Base-by-base conservation (phyloP, 2,797 vertebrate species). In the Coccyzus lansbergi region DNA sequence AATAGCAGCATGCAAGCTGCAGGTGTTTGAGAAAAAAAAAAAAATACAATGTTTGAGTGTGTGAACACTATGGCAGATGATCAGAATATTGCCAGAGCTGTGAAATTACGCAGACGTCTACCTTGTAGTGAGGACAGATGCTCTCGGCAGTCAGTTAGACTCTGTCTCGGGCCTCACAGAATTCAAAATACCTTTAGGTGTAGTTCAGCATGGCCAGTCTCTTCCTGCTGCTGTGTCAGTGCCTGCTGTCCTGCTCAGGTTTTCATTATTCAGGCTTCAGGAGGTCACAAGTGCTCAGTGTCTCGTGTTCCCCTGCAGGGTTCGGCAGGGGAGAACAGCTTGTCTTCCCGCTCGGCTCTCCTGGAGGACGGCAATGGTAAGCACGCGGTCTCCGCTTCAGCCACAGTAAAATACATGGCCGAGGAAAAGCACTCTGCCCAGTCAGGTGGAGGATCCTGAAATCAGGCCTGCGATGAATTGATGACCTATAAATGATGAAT, bases 291-390 rank as follows among this genome's bases (percentile, higher is more conserved):
- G 7, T 44, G 86, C 64, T 97, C 44, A 95, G 7, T 83, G 90
- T 92, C 25, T 60, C 19, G 7, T 59, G 38, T 68, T 91, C 58
- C 91, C 70, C 95, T 93, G 76, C 95, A 98, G 98, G 89, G 89
- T 88, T 94, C 96, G 95, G 78, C 70, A 36, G 76, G 90, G 44
- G 98, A 98, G 82, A 97, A 90, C 92, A 97, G 91, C 83, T 72
- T 90, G 34, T 75, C 91, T 64, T 71, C 53, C 86, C 77, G 52
- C 76, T 82, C 95, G 15, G 68, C 13, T 12, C 63, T 79, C 70
- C 75, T 94, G 51, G 97, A 97, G 95, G 97, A 97, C 42, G 93
- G 95, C 65, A 90, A 52, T 6, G 49, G 97, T 98, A 96, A 98
- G 97, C 28, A 40, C 64, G 65, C 4, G 3, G 51, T 90, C 70